Evolutionary conservation across 2,888 invertebrate genomes (phyloP).

Genomic region (Iphiclides podalirius): DNA sequence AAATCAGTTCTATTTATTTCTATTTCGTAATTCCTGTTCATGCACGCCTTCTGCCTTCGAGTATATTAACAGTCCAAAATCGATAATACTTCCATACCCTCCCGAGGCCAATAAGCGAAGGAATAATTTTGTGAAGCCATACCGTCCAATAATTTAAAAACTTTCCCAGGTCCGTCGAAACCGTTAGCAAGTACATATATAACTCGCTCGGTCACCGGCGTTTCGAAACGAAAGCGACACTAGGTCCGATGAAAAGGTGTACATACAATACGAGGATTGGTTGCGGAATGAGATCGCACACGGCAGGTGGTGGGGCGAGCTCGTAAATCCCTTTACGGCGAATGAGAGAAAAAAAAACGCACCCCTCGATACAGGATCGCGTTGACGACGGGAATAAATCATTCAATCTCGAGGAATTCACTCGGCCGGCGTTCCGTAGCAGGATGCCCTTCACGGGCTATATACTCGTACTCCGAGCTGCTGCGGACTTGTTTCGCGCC

Average conservation of each 20-base stretch:
- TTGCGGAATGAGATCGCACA: slow-evolving; percentile 55
- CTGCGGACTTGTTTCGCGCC: slow-evolving; percentile 9
- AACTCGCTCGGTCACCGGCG: no score
- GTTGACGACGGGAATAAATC: slow-evolving; percentile 56
- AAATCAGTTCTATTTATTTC: no score
- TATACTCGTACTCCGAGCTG: slow-evolving; percentile 14
- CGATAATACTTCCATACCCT: no score
- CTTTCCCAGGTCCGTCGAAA: no score
- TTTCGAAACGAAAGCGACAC: slow-evolving; percentile 68
- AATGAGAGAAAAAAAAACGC: slow-evolving; percentile 52
- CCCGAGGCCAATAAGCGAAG: no score
- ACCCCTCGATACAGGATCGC: slow-evolving; percentile 30
- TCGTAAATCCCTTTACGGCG: slow-evolving; percentile 41
- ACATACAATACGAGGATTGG: slow-evolving; percentile 67
- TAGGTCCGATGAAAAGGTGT: slow-evolving; percentile 45
- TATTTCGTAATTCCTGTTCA: no score
- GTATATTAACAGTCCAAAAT: no score
- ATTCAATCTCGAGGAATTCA: slow-evolving; percentile 60
- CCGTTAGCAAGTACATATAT: no score
- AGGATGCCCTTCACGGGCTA: slow-evolving; percentile 11
- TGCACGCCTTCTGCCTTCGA: no score
- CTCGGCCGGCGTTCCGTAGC: slow-evolving; percentile 9
- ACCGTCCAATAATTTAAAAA: no score
- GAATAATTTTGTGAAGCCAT: no score
- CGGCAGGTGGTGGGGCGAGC: slow-evolving; percentile 41